phyloP scores from a whole-genome alignment of 2,113 vertebrate genomes.

The Chauna torquata region DNA sequence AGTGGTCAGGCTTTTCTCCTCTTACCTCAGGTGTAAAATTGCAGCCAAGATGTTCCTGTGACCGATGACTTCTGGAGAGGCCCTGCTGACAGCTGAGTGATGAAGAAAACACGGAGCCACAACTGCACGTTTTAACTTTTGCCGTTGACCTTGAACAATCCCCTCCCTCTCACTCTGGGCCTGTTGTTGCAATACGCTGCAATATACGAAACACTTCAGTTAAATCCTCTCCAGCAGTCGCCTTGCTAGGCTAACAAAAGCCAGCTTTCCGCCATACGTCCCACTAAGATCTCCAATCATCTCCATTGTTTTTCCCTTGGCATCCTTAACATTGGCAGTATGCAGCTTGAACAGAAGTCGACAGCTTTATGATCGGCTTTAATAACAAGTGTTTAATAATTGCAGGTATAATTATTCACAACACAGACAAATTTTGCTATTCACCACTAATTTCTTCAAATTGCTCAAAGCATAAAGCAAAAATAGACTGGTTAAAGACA shows the following conservation, averaged over 20 bases:
- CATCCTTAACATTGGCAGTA: not conserved
- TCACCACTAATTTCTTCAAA: conserved; percentile 40
- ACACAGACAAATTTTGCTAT: conserved; percentile 18
- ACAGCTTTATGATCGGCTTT: not conserved
- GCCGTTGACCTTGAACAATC: not conserved
- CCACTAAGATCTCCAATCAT: not conserved
- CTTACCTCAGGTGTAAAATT: rapidly evolving
- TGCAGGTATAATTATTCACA: conserved; percentile 32
- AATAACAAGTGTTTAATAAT: conserved; percentile 21
- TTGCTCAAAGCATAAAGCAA: not conserved
- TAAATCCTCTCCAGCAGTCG: not conserved
- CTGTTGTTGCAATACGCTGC: not conserved
- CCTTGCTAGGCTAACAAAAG: not conserved
- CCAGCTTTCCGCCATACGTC: not conserved
- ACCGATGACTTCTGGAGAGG: not conserved
- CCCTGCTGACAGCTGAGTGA: not conserved
- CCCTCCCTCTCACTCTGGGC: not conserved
- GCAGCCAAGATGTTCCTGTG: not conserved
- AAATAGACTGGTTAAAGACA: not conserved
- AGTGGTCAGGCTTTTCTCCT: not conserved
- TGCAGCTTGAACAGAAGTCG: not conserved
- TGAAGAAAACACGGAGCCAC: not conserved
- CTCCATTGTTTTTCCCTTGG: not conserved
- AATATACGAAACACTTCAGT: not conserved
- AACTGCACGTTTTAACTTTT: not conserved